Evolutionary conservation across 1,140 invertebrate species (phyloP), one percentile per base, ranked within the genome.

Genomic region (Patella vulgata): DNA sequence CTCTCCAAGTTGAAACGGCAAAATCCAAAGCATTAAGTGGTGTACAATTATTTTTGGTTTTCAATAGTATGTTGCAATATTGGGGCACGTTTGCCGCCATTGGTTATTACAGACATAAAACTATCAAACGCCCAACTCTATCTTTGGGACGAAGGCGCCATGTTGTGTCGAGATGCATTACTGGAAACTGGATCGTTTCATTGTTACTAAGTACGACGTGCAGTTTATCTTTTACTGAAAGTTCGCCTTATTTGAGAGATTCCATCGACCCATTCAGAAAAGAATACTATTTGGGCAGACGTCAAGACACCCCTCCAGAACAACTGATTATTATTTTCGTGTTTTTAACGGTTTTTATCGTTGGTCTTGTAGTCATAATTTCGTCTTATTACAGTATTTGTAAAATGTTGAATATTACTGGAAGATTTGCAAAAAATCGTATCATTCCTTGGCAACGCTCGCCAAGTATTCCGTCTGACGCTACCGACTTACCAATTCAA

Each of bases 81-180:
- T 70, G 75, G 59, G 57, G 65, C 27, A 69, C 69, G n/a, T 79
- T 79, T 58, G 69, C 74, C 2, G 62, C 66, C 27, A 79, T 79
- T 44, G 71, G 74, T 8, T 70, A 68, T 12, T 77, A 77, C 52
- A 59, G 74, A 59, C 69, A 65, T 46, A 69, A 54, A 43, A 75
- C 68, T 3, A 62, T 75, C 40, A 66, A 60, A 27, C 62, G 63
- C 36, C 75, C 73, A 4, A 56, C 68, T 12, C 40, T 75, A 31
- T 65, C 70, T 8, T 21, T 73, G 31, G 36, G 58, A 19, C 36
- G 59, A n/a, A 54, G 75, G n/a, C 39, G 61, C n/a, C 59, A 56
- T 28, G 61, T 77, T 25, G 70, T 77, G 4, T 61, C 57, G 0
- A 52, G 68, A 12, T 71, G 68, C 44, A 73, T 77, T 46, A 48